Percentiles rank a stretch among this genome's conserved stretches.
Conservation (phyloP, 2,113 vertebrate genomes). For the cattle (Bos taurus) region DNA sequence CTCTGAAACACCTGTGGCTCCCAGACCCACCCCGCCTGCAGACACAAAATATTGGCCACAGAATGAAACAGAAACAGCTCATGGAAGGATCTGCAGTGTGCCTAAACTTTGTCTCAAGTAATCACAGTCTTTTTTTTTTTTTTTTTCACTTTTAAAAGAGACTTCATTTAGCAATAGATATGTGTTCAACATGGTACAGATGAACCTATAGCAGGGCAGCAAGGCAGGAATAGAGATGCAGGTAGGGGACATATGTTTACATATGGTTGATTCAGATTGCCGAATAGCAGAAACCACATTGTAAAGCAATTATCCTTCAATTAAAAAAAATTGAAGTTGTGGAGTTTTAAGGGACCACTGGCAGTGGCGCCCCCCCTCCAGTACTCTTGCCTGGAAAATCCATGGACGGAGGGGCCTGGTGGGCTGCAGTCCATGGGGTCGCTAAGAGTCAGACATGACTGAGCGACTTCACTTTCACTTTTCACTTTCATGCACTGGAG, state of each 20-base stretch:
- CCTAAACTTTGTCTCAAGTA: not conserved
- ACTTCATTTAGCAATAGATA: not conserved
- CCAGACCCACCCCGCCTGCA: not conserved
- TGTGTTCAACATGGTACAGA: not conserved
- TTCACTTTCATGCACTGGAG: too few species aligned
- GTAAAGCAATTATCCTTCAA: not conserved
- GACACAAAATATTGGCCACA: not conserved
- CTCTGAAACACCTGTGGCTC: not conserved
- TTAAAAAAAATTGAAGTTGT: not conserved
- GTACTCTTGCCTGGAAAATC: too few species aligned
- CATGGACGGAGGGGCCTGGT: too few species aligned
- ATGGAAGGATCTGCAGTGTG: fast-evolving
- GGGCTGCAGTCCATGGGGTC: too few species aligned
- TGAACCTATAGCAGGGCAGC: not conserved
- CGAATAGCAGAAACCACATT: not conserved
- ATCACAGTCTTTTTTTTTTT: not conserved
- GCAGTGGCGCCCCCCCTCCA: too few species aligned
- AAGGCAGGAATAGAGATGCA: not conserved
- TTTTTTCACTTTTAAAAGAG: not conserved
- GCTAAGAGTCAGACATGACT: too few species aligned
- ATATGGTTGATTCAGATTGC: not conserved
- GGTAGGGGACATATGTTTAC: not conserved
- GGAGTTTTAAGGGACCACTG: not conserved
- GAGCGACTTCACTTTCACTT: too few species aligned
- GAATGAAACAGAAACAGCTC: not conserved